A percentile compares a stretch with the other conserved stretches of the same genome.
These are phyloP conservation scores for Semaprochilodus insignis DNA, from an alignment of 2,797 vertebrate species.

Conservation along the genomic window DNA sequence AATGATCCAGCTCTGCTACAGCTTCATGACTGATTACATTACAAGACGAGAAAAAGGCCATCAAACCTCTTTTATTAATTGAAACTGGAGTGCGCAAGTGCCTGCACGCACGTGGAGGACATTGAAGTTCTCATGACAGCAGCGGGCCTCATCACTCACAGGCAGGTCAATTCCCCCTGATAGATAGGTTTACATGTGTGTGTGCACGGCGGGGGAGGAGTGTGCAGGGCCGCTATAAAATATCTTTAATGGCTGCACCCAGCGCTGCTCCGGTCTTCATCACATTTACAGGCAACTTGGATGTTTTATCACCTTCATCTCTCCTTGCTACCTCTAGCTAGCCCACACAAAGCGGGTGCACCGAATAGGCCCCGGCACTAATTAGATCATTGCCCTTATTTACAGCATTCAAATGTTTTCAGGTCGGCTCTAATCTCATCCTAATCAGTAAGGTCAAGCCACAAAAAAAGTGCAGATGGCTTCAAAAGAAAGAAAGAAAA, in stretches of 20 bases:
- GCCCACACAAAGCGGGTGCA: conserved; percentile 44
- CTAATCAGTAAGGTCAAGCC: conserved; percentile 66
- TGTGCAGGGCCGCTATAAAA: conserved; percentile 51
- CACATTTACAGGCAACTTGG: conserved; percentile 62
- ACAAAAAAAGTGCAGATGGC: conserved; percentile 55
- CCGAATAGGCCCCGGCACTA: conserved; percentile 38
- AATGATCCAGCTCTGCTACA: not conserved
- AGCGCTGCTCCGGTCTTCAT: conserved; percentile 59
- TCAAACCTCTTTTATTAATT: not conserved
- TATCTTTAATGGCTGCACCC: conserved; percentile 60
- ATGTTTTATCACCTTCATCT: conserved; percentile 63
- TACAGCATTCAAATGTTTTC: conserved; percentile 62
- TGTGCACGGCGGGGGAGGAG: conserved; percentile 36
- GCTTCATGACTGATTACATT: not conserved
- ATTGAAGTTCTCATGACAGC: conserved; percentile 49
- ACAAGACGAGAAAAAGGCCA: not conserved
- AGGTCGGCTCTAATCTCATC: conserved; percentile 65
- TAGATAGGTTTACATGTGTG: conserved; percentile 57
- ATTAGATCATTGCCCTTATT: conserved; percentile 68
- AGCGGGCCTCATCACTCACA: conserved; percentile 50
- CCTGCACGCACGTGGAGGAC: conserved; percentile 23
- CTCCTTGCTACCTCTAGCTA: conserved; percentile 53
- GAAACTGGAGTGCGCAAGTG: not conserved
- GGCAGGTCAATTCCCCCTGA: conserved; percentile 59
- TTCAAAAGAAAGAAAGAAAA: conserved; percentile 7